Base-by-base conservation (phyloP, 2,888 invertebrate species). In the Drosophila mercatorum region DNA sequence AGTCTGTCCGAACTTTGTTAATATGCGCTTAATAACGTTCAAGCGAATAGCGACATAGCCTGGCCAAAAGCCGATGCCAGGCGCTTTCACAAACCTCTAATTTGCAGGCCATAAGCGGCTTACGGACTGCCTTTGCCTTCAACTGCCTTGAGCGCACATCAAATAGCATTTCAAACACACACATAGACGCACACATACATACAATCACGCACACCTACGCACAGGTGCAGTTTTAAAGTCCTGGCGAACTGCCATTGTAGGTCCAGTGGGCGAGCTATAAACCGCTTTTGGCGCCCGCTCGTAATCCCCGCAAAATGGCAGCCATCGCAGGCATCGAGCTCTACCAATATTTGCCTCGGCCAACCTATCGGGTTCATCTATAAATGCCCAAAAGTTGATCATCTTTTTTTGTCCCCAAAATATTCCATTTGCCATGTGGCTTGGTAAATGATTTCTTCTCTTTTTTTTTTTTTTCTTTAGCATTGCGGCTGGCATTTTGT, bases 61-160 rank as follows among this genome's bases (percentile, higher is more conserved):
- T 17, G 28, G 26, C 12, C 52, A 64, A 43, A 51, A 38, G 53
- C 43, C 38, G 28, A 40, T 64, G 63, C 28, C 60, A 44, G 49
- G 59, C 40, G 66, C 74, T 75, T 59, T 71, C 62, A 72, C 73
- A 77, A 87, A 68, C 68, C 70, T 80, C 82, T 80, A 87, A 87
- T 84, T 81, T 84, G 76, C 58, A 75, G 80, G 73, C 75, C 84
- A 84, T 84, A 84, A 87, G 87, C 87, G 70, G 84, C 87, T 84
- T 84, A 84, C 31, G 53, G 64, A 28, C 66, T 2, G 4, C 36
- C 11, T 63, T 59, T 63, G 66, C 31, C 31, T 31, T 31, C 5
- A 6, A 6, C 40, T 65, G 66, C 36, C 62, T 72, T 73, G 64
- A 58, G 58, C 57, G 72, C 68, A 79, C 80, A 81, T 87, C 82